Evolutionary conservation across 2,113 vertebrate genomes (phyloP).

Genomic region (Podiceps cristatus): DNA sequence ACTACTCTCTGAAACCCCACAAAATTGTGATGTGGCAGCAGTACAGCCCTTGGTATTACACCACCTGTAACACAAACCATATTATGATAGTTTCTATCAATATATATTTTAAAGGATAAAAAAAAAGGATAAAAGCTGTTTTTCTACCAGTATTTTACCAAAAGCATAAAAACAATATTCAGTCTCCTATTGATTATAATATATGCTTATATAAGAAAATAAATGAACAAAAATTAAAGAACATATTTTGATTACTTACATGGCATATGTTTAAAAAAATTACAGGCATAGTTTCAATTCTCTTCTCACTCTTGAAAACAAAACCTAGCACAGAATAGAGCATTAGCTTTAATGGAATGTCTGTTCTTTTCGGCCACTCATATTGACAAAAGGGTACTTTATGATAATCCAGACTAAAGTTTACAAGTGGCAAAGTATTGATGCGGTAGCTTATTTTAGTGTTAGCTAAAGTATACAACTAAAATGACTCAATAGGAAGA

Average conservation of each 20-base stretch:
- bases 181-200: neutral
- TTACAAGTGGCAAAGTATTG: neutral
- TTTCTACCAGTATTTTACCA: conserved; percentile 30
- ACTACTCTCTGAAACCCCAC: conserved; percentile 75
- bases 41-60: conserved; percentile 71
- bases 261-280: neutral
- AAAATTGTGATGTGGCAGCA: conserved; percentile 72
- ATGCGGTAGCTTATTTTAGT: neutral
- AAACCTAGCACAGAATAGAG: neutral
- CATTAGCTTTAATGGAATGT: neutral
- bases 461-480: neutral
- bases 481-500: neutral
- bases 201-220: neutral
- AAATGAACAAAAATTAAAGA: neutral
- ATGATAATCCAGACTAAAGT: neutral
- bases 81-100: conserved; percentile 65
- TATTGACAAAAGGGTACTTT: neutral
- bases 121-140: conserved; percentile 44
- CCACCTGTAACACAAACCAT: conserved; percentile 74
- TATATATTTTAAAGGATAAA: conserved; percentile 40
- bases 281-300: neutral
- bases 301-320: neutral
- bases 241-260: neutral
- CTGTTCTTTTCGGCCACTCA: neutral
- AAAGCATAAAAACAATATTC: conserved; percentile 22